Evolutionary conservation across 2,797 vertebrate genomes (phyloP).

Genomic region (Danio aesculapii): DNA sequence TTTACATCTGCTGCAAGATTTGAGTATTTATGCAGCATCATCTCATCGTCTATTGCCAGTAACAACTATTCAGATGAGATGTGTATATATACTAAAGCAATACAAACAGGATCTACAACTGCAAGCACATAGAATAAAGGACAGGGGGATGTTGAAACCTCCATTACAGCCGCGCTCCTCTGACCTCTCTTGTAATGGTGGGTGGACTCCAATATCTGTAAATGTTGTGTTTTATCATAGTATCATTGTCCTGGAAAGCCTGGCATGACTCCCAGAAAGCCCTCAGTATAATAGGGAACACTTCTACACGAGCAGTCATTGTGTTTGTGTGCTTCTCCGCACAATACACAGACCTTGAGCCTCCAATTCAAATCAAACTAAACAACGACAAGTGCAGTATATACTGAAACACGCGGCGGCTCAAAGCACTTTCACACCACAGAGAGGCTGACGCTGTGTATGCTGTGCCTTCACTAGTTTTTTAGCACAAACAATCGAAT

Average conservation of each 20-base stretch:
- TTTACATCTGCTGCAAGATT: no score
- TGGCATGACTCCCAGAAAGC: slow-evolving; percentile 54
- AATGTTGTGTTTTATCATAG: slow-evolving; percentile 45
- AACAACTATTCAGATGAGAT: no score
- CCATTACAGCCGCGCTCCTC: slow-evolving; percentile 27
- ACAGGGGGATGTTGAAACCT: slow-evolving; percentile 18
- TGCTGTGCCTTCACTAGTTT: slow-evolving; percentile 23
- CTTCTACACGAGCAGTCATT: slow-evolving; percentile 25
- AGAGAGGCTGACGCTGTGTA: slow-evolving; percentile 10
- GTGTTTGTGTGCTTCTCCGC: slow-evolving; percentile 15
- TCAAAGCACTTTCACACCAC: slow-evolving; percentile 40
- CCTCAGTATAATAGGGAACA: slow-evolving; percentile 40
- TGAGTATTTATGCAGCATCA: no score
- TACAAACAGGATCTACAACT: not conserved
- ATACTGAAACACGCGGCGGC: slow-evolving; percentile 18
- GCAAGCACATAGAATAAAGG: slow-evolving; percentile 16
- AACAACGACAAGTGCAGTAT: slow-evolving; percentile 29
- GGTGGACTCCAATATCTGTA: slow-evolving; percentile 30
- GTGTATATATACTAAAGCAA: not conserved
- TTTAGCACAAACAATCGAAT: slow-evolving; percentile 20
- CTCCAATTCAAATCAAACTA: slow-evolving; percentile 33
- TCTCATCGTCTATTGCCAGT: no score
- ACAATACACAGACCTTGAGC: slow-evolving; percentile 33
- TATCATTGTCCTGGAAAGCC: slow-evolving; percentile 47
- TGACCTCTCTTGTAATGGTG: slow-evolving; percentile 42